Base-by-base conservation (phyloP, 2,888 invertebrate genomes). In the Craniophora ligustri region DNA sequence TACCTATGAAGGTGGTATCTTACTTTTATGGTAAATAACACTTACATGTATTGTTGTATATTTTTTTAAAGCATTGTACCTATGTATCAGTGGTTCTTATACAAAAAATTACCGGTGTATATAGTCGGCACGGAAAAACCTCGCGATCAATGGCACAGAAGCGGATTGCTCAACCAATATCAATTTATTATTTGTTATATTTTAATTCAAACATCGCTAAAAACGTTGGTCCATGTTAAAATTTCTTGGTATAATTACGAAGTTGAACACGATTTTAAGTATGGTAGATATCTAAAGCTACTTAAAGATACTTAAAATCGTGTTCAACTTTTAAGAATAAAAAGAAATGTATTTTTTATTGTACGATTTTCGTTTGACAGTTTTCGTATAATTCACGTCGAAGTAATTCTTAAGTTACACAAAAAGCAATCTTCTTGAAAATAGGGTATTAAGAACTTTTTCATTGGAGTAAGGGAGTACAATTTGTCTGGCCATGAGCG, bases 371-470 rank as follows among this genome's bases (percentile, higher is more conserved):
- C 47, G 31, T 21, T 41, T 13, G 34, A 34, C 38, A 14, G 18
- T 56, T 35, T 56, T 51, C 41, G 36, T 38, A 45, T 38, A 42
- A 59, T 67, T 59, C 36, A 40, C 53, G 28, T 26, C 34, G 49
- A 72, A 56, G 34, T 34, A 61, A 54, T 56, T 44, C 40, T 38
- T 23, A 54, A 56, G 40, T 57, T 42, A 66, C 51, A 69, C 44
- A 58, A 65, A 59, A 53, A 58, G 45, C 66, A 65, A 71, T 71
- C 42, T 56, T 34, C 62, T 31, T 23, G 54, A 51, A 59, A 72
- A 66, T 41, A 36, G 35, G 31, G 45, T 48, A 58, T 48, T 45
- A 55, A 46, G 42, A 72, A 62, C 50, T 60, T 69, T 64, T 65
- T 69, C 38, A 14, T 38, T 35, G 48, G 54, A 50, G 36, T 54